A percentile compares a stretch with the other conserved stretches of the same genome.
Conservation (phyloP, 1,140 invertebrate genomes). For the Trypoxylus dichotomus region DNA sequence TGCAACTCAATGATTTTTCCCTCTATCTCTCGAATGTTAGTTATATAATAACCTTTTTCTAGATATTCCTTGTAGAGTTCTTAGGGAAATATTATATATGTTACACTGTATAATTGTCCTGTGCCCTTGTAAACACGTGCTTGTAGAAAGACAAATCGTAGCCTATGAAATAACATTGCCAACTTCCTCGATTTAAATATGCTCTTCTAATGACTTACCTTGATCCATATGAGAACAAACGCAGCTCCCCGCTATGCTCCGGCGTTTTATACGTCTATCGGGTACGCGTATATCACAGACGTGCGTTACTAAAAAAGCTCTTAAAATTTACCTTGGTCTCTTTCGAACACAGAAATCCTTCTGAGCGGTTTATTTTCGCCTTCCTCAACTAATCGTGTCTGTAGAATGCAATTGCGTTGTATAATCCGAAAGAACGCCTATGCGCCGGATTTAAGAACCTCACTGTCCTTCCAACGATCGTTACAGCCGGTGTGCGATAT, state of each 20-base stretch:
- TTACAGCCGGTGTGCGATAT: neutral
- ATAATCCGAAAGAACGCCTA: neutral
- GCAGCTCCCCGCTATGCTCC: neutral
- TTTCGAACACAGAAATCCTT: neutral
- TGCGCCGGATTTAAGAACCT: neutral
- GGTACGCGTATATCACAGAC: neutral
- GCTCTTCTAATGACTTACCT: constrained; percentile 15
- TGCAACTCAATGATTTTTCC: too few species aligned
- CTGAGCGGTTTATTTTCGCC: neutral
- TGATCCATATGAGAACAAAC: constrained; percentile 15
- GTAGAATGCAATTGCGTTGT: neutral
- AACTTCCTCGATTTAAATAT: constrained; percentile 3
- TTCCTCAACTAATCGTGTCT: neutral
- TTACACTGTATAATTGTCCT: neutral
- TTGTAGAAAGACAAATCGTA: constrained; percentile 7
- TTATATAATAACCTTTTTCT: too few species aligned
- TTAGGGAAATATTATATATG: neutral
- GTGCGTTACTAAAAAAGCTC: constrained; percentile 7
- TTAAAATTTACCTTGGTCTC: constrained; percentile 20
- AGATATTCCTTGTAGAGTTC: too few species aligned
- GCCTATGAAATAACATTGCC: neutral
- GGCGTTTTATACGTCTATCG: neutral
- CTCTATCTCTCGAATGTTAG: too few species aligned
- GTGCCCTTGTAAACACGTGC: neutral
- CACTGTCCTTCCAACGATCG: neutral